These are phyloP conservation scores for Caenorhabditis sp. DNA, from an alignment of 2,888 invertebrate genomes.

Conservation along the genomic window DNA sequence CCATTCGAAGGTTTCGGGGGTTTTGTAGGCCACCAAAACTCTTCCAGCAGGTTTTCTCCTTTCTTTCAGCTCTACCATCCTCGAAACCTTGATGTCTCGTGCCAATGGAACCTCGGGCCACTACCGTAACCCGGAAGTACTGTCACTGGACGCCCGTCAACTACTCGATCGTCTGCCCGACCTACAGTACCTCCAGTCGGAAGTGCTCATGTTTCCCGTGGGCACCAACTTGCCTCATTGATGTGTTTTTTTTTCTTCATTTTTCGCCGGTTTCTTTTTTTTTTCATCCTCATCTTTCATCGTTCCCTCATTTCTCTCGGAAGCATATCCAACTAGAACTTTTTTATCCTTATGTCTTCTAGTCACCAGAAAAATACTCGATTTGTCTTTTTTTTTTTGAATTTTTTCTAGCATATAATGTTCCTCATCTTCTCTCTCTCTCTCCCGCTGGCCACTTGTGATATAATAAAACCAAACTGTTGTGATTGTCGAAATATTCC, in stretches of 20 bases:
- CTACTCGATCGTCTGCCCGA: slow-evolving; percentile 78
- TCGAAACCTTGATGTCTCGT: slow-evolving; percentile 62
- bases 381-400: slow-evolving; percentile 7
- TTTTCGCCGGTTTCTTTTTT: slow-evolving; percentile 16
- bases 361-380: no score
- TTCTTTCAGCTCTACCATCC: slow-evolving; percentile 51
- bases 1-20: no score
- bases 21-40: no score
- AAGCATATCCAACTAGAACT: no score
- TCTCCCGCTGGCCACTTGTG: slow-evolving; percentile 60
- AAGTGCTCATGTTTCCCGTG: slow-evolving; percentile 76
- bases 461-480: neutral
- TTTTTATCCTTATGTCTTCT: no score
- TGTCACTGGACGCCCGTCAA: slow-evolving; percentile 77
- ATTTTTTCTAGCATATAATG: slow-evolving; percentile 51
- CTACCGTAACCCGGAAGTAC: slow-evolving; percentile 68
- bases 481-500: slow-evolving; percentile 24
- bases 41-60: no score
- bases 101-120: slow-evolving; percentile 22
- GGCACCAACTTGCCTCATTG: slow-evolving; percentile 55
- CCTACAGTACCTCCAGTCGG: slow-evolving; percentile 73
- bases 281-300: neutral
- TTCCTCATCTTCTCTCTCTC: slow-evolving; percentile 14
- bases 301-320: no score
- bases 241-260: slow-evolving; percentile 6